Conservation (phyloP, 2,113 vertebrate genomes). For the Deroptyus accipitrinus region DNA sequence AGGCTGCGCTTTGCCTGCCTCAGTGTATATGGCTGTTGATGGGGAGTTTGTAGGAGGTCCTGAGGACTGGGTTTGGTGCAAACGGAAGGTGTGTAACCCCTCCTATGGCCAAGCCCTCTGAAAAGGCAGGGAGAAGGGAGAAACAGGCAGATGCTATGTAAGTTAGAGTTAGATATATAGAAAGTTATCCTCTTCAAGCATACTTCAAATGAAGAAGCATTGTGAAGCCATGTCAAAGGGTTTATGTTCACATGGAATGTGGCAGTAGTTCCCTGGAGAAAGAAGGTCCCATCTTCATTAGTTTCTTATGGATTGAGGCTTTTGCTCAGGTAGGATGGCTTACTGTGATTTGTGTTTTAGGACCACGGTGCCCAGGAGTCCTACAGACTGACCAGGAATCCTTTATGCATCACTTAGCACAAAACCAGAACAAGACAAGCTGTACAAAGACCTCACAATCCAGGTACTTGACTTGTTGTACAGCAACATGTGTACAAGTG, state of each 20-base stretch:
- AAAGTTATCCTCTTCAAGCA: background rate
- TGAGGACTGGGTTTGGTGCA: background rate
- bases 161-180: background rate
- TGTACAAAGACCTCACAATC: background rate
- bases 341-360: background rate
- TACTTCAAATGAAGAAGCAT: background rate
- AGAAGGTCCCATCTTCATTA: background rate
- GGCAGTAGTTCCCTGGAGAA: background rate
- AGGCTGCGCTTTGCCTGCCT: background rate
- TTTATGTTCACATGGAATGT: background rate
- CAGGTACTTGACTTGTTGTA: background rate
- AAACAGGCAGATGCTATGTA: background rate
- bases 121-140: background rate
- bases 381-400: background rate
- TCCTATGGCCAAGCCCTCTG: background rate
- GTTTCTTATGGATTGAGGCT: background rate
- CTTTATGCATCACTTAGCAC: background rate
- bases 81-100: background rate
- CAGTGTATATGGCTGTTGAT: accelerated
- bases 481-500: background rate
- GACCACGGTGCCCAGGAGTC: background rate
- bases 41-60: background rate
- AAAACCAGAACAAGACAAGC: background rate
- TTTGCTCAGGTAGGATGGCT: background rate
- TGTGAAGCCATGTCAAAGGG: background rate